Evolutionary conservation across 2,113 vertebrate genomes (phyloP).

Genomic region (Dasyurus viverrinus): DNA sequence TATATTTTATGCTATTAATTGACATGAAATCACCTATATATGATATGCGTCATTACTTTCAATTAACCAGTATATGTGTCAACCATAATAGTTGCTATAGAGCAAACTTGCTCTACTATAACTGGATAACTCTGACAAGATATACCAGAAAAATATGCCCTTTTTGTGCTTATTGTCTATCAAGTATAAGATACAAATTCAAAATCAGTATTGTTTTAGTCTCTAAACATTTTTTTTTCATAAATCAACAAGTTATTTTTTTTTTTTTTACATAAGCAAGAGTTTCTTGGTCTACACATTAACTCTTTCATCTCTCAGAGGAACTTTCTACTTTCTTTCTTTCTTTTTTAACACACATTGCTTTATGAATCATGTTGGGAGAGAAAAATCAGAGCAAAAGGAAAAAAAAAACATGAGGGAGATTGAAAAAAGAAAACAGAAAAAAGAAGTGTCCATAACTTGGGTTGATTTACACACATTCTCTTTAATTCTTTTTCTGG

Average conservation of each 20-base stretch:
- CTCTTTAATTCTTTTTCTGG: no score
- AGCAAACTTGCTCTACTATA: not conserved
- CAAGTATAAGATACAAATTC: not conserved
- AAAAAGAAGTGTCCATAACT: no score
- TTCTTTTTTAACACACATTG: no score
- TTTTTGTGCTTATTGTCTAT: not conserved
- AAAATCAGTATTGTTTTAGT: no score
- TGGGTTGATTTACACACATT: no score
- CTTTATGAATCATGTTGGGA: no score
- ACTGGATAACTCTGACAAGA: not conserved
- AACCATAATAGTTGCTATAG: not conserved
- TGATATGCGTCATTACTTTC: not conserved
- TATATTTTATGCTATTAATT: not conserved
- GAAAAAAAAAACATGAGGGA: no score
- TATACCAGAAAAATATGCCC: not conserved
- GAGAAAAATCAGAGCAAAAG: no score
- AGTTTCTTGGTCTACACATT: not conserved
- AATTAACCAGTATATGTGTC: not conserved
- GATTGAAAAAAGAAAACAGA: no score
- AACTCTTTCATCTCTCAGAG: not conserved
- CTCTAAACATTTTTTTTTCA: not conserved
- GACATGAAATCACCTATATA: not conserved
- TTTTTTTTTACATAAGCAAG: not conserved
- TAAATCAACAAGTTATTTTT: not conserved
- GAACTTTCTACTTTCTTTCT: not conserved